phyloP scores from a whole-genome alignment of 1,140 invertebrate genomes.

The Calephelis nemesis region DNA sequence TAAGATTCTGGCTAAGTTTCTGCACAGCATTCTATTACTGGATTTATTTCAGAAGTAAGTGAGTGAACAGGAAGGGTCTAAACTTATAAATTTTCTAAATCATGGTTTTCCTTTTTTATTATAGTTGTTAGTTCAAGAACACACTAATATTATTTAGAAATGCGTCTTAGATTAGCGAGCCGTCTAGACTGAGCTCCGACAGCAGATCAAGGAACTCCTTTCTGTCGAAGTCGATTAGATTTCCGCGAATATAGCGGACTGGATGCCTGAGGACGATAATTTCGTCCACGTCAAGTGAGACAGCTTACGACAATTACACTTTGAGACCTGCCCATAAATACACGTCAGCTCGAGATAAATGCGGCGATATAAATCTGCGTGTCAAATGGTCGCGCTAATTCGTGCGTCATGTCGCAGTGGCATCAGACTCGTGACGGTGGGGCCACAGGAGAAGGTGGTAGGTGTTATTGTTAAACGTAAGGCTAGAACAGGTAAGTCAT shows the following conservation, averaged over 20 bases:
- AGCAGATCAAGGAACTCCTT: conserved; percentile 15
- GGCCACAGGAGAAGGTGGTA: neutral
- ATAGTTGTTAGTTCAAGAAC: too few relatives aligned
- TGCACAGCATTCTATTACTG: too few relatives aligned
- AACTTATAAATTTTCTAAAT: too few relatives aligned
- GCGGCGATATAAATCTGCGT: conserved; percentile 30
- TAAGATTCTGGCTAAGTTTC: too few relatives aligned
- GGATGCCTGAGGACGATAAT: conserved; percentile 23
- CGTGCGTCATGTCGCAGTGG: conserved; percentile 20
- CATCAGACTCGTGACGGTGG: conserved; percentile 11
- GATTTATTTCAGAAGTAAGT: too few relatives aligned
- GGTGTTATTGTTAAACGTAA: neutral
- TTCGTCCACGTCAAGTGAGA: conserved; percentile 25
- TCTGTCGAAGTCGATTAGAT: conserved; percentile 20
- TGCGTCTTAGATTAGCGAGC: neutral
- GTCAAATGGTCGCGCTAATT: conserved; percentile 30
- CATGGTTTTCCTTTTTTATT: too few relatives aligned
- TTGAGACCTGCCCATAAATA: conserved; percentile 30
- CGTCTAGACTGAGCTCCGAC: neutral
- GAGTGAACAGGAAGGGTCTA: too few relatives aligned
- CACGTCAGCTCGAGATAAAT: conserved; percentile 28
- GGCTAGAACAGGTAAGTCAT: neutral
- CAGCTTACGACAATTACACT: conserved; percentile 27
- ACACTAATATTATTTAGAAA: too few relatives aligned
- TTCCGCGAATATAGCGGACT: conserved; percentile 20